These are phyloP conservation scores for Ctenosaura bakeri DNA, from an alignment of 2,797 vertebrate species.

Conservation along the genomic window DNA sequence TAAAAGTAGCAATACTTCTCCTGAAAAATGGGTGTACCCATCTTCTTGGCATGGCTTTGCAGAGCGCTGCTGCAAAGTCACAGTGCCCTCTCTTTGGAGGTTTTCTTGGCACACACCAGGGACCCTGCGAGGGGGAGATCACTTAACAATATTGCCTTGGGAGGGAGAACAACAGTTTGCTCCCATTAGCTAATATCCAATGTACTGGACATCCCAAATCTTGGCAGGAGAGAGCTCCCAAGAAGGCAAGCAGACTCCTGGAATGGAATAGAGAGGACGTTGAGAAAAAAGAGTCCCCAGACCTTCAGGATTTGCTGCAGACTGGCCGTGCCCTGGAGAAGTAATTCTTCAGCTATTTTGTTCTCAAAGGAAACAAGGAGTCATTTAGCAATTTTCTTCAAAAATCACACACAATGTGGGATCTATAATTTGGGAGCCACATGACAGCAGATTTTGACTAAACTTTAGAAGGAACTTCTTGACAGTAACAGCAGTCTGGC, in stretches of 20 bases:
- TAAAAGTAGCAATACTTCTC: conserved; percentile 38
- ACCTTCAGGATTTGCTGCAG: too few relatives aligned
- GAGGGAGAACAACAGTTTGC: conserved; percentile 46
- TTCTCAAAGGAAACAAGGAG: too few relatives aligned
- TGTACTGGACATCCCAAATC: conserved; percentile 51
- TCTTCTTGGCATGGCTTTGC: conserved; percentile 56
- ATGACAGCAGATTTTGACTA: too few relatives aligned
- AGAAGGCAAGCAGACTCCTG: neutral
- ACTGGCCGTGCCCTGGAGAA: neutral
- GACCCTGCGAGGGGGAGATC: conserved; percentile 60
- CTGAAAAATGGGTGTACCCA: neutral
- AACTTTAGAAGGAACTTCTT: too few relatives aligned
- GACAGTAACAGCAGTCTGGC: too few relatives aligned
- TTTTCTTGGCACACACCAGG: conserved; percentile 65
- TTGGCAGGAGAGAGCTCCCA: conserved; percentile 32
- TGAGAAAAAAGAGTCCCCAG: neutral
- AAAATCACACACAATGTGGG: too few relatives aligned
- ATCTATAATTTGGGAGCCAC: too few relatives aligned
- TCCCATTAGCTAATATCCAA: conserved; percentile 68
- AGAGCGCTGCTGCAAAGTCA: conserved; percentile 71
- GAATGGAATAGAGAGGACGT: neutral
- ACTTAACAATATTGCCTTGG: conserved; percentile 53
- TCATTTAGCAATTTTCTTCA: too few relatives aligned
- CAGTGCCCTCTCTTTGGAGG: conserved; percentile 65
- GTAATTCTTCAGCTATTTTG: too few relatives aligned